Evolutionary conservation across 2,888 invertebrate genomes (phyloP), one percentile per base, ranked within the genome.

Genomic region (Sylvicola fuscatus): DNA sequence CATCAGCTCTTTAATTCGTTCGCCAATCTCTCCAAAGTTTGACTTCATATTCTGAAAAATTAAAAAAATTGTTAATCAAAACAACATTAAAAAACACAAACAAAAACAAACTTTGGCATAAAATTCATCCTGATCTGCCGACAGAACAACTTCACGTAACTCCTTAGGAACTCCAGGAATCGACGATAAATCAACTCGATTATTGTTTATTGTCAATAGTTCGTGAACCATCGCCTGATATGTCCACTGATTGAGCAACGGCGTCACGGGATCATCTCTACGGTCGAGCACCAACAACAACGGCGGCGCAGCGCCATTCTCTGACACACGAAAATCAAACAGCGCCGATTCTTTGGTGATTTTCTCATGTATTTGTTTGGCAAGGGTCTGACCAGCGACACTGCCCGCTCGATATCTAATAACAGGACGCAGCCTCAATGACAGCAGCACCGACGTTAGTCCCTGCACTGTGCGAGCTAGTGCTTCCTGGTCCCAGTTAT

Each of bases 201-300:
- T 92, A 58, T 92, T 93, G 49, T 75, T 76, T 43, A 99, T 92
- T 0, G 78, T 78, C 30, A 99, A 59, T 36, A 98, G 59, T 58
- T 99, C 97, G 58, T 99, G 98, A 8, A 99, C 92, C 98, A 99
- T 98, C 2, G 98, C 98, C 58, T 99, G 97, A 61, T 99, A 99
- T 0, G 97, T 98, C 98, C 98, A 99, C 68, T 84, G 86, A 58
- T 86, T 92, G 21, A 99, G 61, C 37, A 99, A 60, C 0, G 98
- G 98, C 0, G 98, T 95, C 6, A 97, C 80, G 0, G 93, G 84
- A 60, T 99, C 98, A 53, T 87, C 87, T 45, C 86, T 66, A 43
- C 98, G 66, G 56, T 99, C 98, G 27, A 99, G 53, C 41, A 99
- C 79, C 26, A 99, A 57, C 38, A 99, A 57, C 42, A 90, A 61